Evolutionary conservation across 2,888 invertebrate genomes (phyloP), one percentile per base, ranked within the genome.

Genomic region (Drosophila aldrichi): DNA sequence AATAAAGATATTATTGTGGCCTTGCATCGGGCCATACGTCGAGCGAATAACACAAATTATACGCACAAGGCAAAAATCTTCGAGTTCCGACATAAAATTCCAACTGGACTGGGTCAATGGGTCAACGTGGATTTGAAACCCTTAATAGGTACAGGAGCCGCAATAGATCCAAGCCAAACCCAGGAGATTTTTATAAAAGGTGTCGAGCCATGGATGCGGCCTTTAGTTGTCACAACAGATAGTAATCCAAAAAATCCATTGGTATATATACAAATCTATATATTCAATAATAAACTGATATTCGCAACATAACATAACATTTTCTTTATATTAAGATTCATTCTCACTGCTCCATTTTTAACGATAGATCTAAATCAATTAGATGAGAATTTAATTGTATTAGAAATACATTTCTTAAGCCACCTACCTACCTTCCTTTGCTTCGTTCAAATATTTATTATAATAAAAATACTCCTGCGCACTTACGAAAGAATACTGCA

Each of bases 171-270:
- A 6, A 94, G 95, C 64, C 95, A 96, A 84, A 96, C 96, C 91
- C 94, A 96, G 83, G 97, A 97, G 44, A 95, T 97, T 84, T 95
- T 96, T 25, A 94, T 97, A 79, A 96, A 96, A 92, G 95, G 95
- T 79, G 94, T 94, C 89, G 95, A 94, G 91, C 94, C 94, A 75
- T 95, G 93, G 93, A 94, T 94, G 90, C 94, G 94, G 91, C 94
- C 94, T 79, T 94, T 96, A 81, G 94, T 96, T 51, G 95, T 96
- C 81, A 96, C 95, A n/a, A 95, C 96, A 18, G 90, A 92, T 49
- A 78, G 63, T 20, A 57, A 77, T 40, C 41, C 74, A 32, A 79
- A 79, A 18, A 94, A 94, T 84, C 94, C 94, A 92, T 93, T 90
- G 77, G 92, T 92, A 83, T 40, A 40, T 25, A 40, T 49, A 18